phyloP scores from a whole-genome alignment of 1,140 invertebrate species.

The Cyphomyrmex costatus region DNA sequence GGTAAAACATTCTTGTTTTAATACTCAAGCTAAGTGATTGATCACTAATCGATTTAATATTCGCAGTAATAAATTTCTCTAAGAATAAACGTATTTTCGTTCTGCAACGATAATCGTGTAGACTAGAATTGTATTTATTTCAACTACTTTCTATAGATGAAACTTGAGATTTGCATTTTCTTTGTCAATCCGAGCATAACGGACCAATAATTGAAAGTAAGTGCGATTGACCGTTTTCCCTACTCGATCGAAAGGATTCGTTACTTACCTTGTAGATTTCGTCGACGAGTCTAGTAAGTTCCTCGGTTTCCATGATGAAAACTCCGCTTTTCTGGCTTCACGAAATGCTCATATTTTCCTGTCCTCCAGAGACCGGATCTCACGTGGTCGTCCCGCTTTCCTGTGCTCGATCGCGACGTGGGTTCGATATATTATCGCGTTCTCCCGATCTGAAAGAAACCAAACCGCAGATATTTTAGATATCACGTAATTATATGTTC shows the following conservation, averaged over 20 bases:
- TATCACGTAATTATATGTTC: not conserved
- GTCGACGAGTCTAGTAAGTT: conserved; percentile 95
- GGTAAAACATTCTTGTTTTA: no score
- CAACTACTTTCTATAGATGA: not conserved
- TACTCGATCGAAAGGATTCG: conserved; percentile 4
- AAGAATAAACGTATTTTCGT: not conserved
- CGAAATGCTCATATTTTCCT: conserved; percentile 84
- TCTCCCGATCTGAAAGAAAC: conserved; percentile 43
- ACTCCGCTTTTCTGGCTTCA: conserved; percentile 79
- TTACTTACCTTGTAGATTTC: conserved; percentile 94
- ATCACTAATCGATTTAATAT: no score
- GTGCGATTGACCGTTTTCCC: not conserved
- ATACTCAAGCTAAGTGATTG: no score
- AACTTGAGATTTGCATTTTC: not conserved
- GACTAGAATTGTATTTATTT: not conserved
- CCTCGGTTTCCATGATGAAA: conserved; percentile 93
- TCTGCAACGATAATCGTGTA: not conserved
- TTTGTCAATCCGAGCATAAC: not conserved
- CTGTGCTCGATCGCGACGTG: conserved; percentile 58
- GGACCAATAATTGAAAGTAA: not conserved
- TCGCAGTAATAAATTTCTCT: no score
- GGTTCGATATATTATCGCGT: conserved; percentile 7
- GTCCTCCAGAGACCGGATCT: conserved; percentile 78
- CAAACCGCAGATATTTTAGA: not conserved
- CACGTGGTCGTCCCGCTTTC: conserved; percentile 81